A percentile compares a stretch with the other conserved stretches of the same genome.
Conservation (phyloP, 1,140 invertebrate species). For the Halesus radiatus region DNA sequence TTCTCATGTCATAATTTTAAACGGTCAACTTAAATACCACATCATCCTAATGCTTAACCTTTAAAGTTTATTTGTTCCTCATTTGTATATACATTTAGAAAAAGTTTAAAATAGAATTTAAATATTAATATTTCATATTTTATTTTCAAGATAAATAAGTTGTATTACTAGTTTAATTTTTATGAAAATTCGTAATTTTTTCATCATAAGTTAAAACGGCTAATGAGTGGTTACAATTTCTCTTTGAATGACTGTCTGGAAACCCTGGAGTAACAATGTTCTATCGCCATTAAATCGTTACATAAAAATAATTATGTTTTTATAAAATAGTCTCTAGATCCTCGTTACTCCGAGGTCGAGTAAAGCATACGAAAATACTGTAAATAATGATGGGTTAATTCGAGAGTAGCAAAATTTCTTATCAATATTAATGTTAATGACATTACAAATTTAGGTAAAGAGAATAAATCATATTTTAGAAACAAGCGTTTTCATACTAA, state of each 20-base stretch:
- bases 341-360: constrained; percentile 14
- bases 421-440: constrained; percentile 53
- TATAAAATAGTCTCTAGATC: background rate
- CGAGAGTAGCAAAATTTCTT: constrained; percentile 57
- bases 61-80: constrained; percentile 56
- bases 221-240: background rate
- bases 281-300: constrained; percentile 9
- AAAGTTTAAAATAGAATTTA: constrained; percentile 19
- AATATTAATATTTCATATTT: background rate
- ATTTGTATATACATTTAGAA: constrained; percentile 48
- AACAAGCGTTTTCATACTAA: constrained; percentile 36
- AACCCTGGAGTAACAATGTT: constrained; percentile 18
- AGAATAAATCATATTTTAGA: constrained; percentile 51
- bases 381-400: constrained; percentile 49
- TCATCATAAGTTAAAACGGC: background rate
- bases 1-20: constrained; percentile 7
- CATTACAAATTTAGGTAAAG: constrained; percentile 56
- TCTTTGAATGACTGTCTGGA: constrained; percentile 23
- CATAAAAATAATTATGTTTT: background rate
- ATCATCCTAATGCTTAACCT: constrained; percentile 56
- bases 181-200: background rate
- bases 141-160: constrained; percentile 52
- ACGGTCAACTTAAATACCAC: constrained; percentile 26
- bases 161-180: constrained; percentile 54
- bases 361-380: constrained; percentile 33